A percentile compares a stretch with the other conserved stretches of the same genome.
Evolutionary conservation across 2,113 vertebrate genomes (phyloP).

Genomic region (Crocuta crocuta): DNA sequence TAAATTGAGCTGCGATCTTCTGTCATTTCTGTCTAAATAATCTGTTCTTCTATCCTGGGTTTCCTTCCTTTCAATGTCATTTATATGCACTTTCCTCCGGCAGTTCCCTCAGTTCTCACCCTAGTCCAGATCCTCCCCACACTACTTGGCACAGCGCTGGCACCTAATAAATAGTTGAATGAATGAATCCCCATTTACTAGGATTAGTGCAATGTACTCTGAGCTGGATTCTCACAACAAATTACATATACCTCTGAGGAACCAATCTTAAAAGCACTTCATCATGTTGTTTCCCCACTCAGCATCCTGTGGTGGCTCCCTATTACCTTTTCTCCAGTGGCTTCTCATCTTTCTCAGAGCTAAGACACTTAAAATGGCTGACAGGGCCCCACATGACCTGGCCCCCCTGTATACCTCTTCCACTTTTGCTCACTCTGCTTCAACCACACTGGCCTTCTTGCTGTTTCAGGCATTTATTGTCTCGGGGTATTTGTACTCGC

Average conservation of each 20-base stretch:
- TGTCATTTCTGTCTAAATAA: constrained; percentile 63
- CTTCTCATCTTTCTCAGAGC: constrained; percentile 41
- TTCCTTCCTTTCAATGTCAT: constrained; percentile 56
- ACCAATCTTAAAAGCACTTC: background rate
- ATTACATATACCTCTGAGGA: constrained; percentile 20
- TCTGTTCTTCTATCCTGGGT: background rate
- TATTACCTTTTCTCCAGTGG: constrained; percentile 48
- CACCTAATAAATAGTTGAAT: constrained; percentile 41
- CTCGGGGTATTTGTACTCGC: background rate
- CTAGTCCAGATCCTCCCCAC: background rate
- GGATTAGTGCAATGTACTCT: background rate
- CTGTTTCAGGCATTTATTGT: constrained; percentile 51
- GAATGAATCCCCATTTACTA: constrained; percentile 32
- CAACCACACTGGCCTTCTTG: background rate
- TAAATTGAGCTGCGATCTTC: constrained; percentile 51
- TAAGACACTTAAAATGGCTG: constrained; percentile 57
- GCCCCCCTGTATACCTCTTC: background rate
- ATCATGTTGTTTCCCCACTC: constrained; percentile 28
- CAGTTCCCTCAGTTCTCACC: background rate
- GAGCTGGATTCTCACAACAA: background rate
- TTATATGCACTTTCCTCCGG: constrained; percentile 52
- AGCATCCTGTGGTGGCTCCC: background rate
- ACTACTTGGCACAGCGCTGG: constrained; percentile 47
- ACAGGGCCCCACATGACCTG: background rate
- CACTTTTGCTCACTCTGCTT: constrained; percentile 22